These are phyloP conservation scores for Oostethus manadensis DNA, from an alignment of 2,113 vertebrate genomes.

Conservation along the genomic window DNA sequence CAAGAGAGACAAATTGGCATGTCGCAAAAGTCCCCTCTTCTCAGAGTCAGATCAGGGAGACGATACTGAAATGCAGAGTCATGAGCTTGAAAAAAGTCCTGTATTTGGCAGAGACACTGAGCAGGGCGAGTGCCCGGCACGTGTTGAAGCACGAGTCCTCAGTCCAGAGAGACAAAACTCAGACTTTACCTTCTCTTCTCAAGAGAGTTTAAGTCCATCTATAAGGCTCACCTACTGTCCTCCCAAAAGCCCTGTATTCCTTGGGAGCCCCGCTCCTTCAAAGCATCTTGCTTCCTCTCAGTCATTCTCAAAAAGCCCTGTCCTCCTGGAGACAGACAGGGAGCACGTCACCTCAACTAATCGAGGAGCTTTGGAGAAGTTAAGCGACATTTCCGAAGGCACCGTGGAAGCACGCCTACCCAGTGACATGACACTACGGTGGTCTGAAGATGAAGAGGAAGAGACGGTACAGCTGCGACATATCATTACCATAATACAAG, in stretches of 20 bases:
- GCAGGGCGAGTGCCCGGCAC: not conserved
- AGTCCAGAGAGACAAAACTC: slow-evolving; percentile 55
- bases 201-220: slow-evolving; percentile 36
- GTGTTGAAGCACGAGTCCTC: slow-evolving; percentile 3
- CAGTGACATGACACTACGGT: slow-evolving; percentile 49
- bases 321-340: not conserved
- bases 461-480: slow-evolving; percentile 26
- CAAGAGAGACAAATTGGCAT: not conserved
- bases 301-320: not conserved
- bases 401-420: not conserved
- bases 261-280: slow-evolving; percentile 10
- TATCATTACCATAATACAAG: not conserved
- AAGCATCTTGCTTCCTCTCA: not conserved
- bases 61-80: not conserved
- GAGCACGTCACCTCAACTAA: not conserved
- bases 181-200: slow-evolving; percentile 39
- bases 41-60: slow-evolving; percentile 2
- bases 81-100: slow-evolving; percentile 14
- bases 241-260: slow-evolving; percentile 27
- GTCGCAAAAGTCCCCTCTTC: slow-evolving; percentile 18
- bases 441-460: slow-evolving; percentile 56
- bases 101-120: slow-evolving; percentile 26
- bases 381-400: slow-evolving; percentile 12
- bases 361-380: accelerated
- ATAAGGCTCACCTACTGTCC: not conserved